Evolutionary conservation across 2,797 vertebrate genomes (phyloP), one percentile per base, ranked within the genome.

Genomic region (Acestrorhynchus altus): DNA sequence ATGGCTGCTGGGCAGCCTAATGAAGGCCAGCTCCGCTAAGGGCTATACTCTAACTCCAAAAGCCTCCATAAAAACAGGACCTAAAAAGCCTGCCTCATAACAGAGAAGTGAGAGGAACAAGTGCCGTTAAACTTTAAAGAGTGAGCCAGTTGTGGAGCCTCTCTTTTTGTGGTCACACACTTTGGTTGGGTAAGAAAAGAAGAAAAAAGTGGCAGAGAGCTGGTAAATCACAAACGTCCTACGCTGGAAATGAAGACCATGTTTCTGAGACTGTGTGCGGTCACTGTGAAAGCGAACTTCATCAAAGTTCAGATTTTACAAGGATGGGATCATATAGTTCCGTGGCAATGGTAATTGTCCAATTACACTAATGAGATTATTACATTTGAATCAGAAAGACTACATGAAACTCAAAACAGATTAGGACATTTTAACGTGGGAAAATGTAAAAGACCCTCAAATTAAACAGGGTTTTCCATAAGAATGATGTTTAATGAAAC

Each of bases 71-170:
- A 84, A n/a, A 81, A 82, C 59, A 49, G 63, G 72, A 35, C 69
- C 81, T 83, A 85, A 81, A 85, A 86, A 85, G 83, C 70, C 60
- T 16, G 24, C 31, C 67, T 85, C 69, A 80, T 81, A 83, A 83
- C 79, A 71, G 73, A 83, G 22, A 76, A 77, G 76, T 81, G 70
- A 76, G 57, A 82, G 74, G 47, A 84, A 83, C 78, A 84, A 84
- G 78, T 74, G 67, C 69, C 63, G 76, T 85, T 81, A 84, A 84
- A 78, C 78, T 79, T 84, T 68, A 82, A 84, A 84, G 76, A 18
- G n/a, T 8, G 59, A 72, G 80, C 46, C 42, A 24, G 68, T 54
- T 56, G 63, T 16, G 10, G 61, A 56, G 63, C 66, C 68, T 49
- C 46, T 73, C 51, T 73, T 81, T 77, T 77, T 80, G 80, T 80